Evolutionary conservation across 2,113 vertebrate species (phyloP), one percentile per base, ranked within the genome.

Genomic region (Falcunculus frontatus): DNA sequence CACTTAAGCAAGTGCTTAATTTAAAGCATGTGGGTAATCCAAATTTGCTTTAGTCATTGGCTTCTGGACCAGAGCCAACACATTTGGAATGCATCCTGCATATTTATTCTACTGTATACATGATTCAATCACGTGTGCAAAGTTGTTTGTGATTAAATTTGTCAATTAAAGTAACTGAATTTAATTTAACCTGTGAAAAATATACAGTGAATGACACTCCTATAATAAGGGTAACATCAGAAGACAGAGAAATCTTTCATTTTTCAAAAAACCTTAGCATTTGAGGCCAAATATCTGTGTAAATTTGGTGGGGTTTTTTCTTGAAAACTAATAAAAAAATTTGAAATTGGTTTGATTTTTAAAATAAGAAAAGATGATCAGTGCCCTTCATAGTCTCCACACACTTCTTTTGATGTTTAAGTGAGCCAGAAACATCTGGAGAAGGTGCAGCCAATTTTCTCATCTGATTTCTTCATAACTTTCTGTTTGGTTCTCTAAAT

Each of bases 11-110:
- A 96, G 60, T 90, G 83, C 79, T 90, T 97, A 96, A 96, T 95
- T 96, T 96, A 93, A 96, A 96, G 68, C 93, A 95, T 72, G 60
- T 90, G 93, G 84, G 59, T 97, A 96, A 96, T 95, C 73, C 80
- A 90, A 86, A 96, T 95, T 92, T 90, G 62, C 73, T 93, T 89
- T 92, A 87, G 76, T 87, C 49, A 42, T 81, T 93, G 79, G 72
- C n/a, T 87, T 90, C 69, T 95, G 95, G 86, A 84, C 18, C 12
- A 60, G 29, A 88, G 88, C 90, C 94, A 93, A 50, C 67, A 57
- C 86, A 93, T 93, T 95, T 96, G 96, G 93, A 96, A 90, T 92
- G 77, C 73, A 93, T 96, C 92, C 90, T 92, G 86, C 88, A 82
- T 92, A 90, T 94, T 96, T 87, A 90, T 89, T 93, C 79, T 87